phyloP scores from a whole-genome alignment of 2,888 invertebrate species.

The Morpho deidamia region DNA sequence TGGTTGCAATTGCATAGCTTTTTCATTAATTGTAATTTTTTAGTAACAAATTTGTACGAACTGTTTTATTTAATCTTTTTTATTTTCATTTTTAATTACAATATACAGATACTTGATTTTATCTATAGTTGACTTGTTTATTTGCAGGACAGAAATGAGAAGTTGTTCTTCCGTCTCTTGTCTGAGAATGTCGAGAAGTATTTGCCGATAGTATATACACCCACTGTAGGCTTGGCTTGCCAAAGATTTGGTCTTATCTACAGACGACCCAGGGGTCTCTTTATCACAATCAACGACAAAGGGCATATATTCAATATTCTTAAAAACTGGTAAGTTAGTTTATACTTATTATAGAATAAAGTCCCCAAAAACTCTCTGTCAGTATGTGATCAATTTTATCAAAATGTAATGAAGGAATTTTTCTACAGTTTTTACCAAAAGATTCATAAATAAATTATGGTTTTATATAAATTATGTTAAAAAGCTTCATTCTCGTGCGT shows the following conservation, averaged over 20 bases:
- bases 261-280: conserved; percentile 95
- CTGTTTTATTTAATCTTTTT: background rate
- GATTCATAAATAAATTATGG: too few relatives aligned
- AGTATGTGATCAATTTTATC: too few relatives aligned
- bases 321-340: conserved; percentile 88
- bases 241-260: conserved; percentile 98
- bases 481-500: too few relatives aligned
- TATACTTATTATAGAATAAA: background rate
- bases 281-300: conserved; percentile 96
- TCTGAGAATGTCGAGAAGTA: conserved; percentile 95
- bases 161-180: conserved; percentile 94
- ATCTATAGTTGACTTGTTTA: conserved; percentile 27
- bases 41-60: background rate
- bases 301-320: conserved; percentile 95
- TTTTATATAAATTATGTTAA: too few relatives aligned
- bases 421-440: too few relatives aligned
- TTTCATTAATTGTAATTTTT: background rate
- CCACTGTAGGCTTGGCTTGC: conserved; percentile 97
- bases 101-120: conserved; percentile 16
- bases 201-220: conserved; percentile 99
- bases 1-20: too few relatives aligned
- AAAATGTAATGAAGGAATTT: too few relatives aligned
- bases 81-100: background rate
- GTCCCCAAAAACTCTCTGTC: too few relatives aligned
- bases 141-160: conserved; percentile 95